Evolutionary conservation across 2,113 vertebrate genomes (phyloP), one percentile per base, ranked within the genome.

Genomic region (Hemiscyllium ocellatum): DNA sequence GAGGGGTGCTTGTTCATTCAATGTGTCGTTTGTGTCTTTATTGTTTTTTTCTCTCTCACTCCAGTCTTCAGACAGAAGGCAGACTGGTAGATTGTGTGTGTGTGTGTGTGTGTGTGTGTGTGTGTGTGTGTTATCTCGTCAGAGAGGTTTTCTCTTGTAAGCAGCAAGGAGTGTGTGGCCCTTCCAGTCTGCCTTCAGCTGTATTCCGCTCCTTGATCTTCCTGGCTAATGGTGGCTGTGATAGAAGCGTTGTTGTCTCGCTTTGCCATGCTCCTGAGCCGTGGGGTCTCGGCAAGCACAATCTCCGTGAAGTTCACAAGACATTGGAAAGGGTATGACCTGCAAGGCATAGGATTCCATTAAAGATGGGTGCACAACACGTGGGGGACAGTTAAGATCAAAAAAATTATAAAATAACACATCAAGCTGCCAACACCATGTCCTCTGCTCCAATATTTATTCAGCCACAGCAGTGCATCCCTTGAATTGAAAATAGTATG

Each of bases 251-350:
- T 97, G 98, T 3, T 97, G 96, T 19, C 98, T 98, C 96, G 98
- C 98, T 96, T 97, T 98, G 95, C 97, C 97, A 97, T 99, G 98
- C 97, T 99, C 99, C 91, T 98, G 97, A 95, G 99, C 98, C 0
- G 98, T 97, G 61, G 99, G 99, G 96, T 99, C 99, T 96, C 98
- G 98, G 96, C 99, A 99, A 96, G 99, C 98, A 96, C 99, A 99
- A 93, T 99, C 99, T 95, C 98, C 98, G 96, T 98, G 98, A 37
- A 98, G 97, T 97, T 99, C 98, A 96, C 99, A 99, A 96, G 98
- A 99, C 98, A 98, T 98, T 80, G 99, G 99, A 96, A 99, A 99
- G 0, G 99, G 99, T 89, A 98, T 99, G 96, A 99, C 99, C 99
- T 99, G 96, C 52, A 96, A 13, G 96, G 68, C 94, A 96, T 85